A percentile compares a stretch with the other conserved stretches of the same genome.
Evolutionary conservation across 2,113 vertebrate species (phyloP).

Genomic region (Chionodraco myersi): DNA sequence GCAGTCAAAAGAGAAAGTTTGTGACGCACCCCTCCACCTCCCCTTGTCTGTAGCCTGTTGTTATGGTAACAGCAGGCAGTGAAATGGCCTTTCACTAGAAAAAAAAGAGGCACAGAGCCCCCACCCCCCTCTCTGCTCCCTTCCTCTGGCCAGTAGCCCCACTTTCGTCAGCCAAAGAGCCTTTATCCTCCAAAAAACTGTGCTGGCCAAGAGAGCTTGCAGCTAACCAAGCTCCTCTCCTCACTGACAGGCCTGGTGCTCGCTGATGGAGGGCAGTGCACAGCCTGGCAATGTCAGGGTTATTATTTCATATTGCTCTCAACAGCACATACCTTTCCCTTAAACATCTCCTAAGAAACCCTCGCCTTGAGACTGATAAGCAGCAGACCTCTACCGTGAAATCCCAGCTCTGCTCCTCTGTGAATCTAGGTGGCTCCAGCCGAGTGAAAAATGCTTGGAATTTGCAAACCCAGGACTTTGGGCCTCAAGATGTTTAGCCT

Average conservation of each 20-base stretch:
- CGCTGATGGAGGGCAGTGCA: conserved; percentile 34
- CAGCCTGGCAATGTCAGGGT: conserved; percentile 37
- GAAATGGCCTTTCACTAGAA: conserved; percentile 80
- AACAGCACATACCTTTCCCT: conserved; percentile 29
- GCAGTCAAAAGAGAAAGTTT: conserved; percentile 74
- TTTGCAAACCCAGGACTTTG: conserved; percentile 80
- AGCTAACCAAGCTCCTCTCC: conserved; percentile 41
- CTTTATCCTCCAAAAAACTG: conserved; percentile 57
- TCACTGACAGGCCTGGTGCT: conserved; percentile 32
- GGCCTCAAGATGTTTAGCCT: conserved; percentile 78
- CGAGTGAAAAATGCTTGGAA: conserved; percentile 82
- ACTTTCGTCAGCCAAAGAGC: conserved; percentile 71
- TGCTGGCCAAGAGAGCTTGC: conserved; percentile 39
- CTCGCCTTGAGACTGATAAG: conserved; percentile 43
- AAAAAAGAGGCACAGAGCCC: conserved; percentile 44
- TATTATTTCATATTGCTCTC: conserved; percentile 42
- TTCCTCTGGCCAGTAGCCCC: conserved; percentile 72
- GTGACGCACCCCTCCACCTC: conserved; percentile 72
- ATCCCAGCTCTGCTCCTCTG: conserved; percentile 64
- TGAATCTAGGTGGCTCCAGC: conserved; percentile 77
- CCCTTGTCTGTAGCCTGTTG: conserved; percentile 73
- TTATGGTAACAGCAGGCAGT: conserved; percentile 80
- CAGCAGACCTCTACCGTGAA: conserved; percentile 57
- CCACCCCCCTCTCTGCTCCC: conserved; percentile 56
- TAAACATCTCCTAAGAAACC: conserved; percentile 27